Evolutionary conservation across 2,113 vertebrate genomes (phyloP).

Genomic region (Rhabdornis inornatus): DNA sequence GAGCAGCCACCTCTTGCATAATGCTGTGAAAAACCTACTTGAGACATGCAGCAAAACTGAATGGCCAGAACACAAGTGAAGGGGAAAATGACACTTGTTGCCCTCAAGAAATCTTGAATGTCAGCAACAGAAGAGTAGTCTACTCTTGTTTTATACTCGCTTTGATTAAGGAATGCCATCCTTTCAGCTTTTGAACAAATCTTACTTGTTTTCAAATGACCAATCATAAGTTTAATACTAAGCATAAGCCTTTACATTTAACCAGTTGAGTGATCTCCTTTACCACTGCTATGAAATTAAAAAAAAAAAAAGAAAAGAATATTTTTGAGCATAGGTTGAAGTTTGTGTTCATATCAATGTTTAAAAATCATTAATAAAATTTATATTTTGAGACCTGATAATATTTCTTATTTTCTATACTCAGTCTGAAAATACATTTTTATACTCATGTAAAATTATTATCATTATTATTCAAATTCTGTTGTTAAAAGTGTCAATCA

Average conservation of each 20-base stretch:
- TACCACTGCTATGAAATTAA: not conserved
- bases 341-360: not conserved
- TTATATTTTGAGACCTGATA: not conserved
- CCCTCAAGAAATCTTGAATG: not conserved
- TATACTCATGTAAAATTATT: not conserved
- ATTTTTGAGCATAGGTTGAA: not conserved
- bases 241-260: not conserved
- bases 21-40: not conserved
- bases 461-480: not conserved
- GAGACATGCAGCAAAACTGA: not conserved
- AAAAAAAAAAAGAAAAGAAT: not conserved
- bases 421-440: not conserved
- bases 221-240: not conserved
- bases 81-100: not conserved
- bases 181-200: not conserved
- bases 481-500: not conserved
- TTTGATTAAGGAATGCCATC: not conserved
- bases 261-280: not conserved
- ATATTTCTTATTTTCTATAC: not conserved
- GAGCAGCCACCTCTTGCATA: not conserved
- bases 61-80: not conserved
- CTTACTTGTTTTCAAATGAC: not conserved
- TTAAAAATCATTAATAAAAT: not conserved
- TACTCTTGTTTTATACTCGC: not conserved
- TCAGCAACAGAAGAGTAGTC: not conserved